These are phyloP conservation scores for Siderastrea radians DNA, from an alignment of 92 coral and sea anemone genomes.

Conservation along the genomic window DNA sequence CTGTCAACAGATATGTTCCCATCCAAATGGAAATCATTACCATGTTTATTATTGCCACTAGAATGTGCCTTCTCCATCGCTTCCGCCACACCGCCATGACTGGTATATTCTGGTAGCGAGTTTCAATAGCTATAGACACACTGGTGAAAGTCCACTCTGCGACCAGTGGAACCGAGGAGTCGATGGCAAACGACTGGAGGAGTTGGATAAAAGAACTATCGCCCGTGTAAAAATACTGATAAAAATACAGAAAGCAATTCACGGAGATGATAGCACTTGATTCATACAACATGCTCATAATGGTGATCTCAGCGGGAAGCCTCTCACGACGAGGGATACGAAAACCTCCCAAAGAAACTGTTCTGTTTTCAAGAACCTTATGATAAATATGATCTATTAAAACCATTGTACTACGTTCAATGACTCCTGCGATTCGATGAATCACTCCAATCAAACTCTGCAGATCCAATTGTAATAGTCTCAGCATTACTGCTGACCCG, in stretches of 20 bases:
- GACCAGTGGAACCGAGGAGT: slow-evolving; percentile 4
- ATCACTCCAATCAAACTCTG: slow-evolving; percentile 1
- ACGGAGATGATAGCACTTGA: slow-evolving; percentile 14
- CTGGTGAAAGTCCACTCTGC: slow-evolving; percentile 31
- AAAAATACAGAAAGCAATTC: slow-evolving; percentile 11
- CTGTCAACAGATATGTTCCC: not conserved
- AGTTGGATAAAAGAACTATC: not conserved
- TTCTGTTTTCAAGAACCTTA: slow-evolving; percentile 8
- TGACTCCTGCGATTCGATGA: slow-evolving; percentile 30
- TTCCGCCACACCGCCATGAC: slow-evolving; percentile 28
- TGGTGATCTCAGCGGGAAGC: slow-evolving; percentile 21
- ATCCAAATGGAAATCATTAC: not conserved
- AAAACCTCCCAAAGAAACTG: slow-evolving; percentile 22
- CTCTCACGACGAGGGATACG: slow-evolving; percentile 50
- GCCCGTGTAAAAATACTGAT: slow-evolving; percentile 10
- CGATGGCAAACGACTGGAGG: slow-evolving; percentile 3
- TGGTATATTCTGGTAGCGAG: slow-evolving; percentile 30
- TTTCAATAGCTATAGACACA: slow-evolving; percentile 12
- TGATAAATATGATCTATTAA: slow-evolving; percentile 15
- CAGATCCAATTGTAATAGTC: slow-evolving; percentile 16
- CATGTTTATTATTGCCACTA: not conserved
- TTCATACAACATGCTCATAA: slow-evolving; percentile 41
- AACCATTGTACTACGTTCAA: slow-evolving; percentile 19
- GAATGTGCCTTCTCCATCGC: slow-evolving; percentile 8
- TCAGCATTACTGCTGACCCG: slow-evolving; percentile 21